phyloP scores from a whole-genome alignment of 2,888 invertebrate species.

The Ophion slaviceki region DNA sequence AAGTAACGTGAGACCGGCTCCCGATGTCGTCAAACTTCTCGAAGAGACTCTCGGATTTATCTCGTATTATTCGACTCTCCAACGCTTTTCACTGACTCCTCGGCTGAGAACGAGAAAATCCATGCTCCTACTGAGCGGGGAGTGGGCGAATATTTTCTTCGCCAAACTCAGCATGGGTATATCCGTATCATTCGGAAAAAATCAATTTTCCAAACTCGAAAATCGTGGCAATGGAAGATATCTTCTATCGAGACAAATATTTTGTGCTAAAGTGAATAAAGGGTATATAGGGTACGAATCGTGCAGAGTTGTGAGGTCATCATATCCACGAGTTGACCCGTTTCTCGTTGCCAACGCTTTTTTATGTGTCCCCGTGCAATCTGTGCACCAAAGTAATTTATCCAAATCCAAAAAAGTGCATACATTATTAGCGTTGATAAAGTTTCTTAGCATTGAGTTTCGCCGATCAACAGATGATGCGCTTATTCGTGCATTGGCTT shows the following conservation, averaged over 20 bases:
- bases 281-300: background rate
- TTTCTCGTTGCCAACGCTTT: too few relatives aligned
- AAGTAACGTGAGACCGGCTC: slow-evolving; percentile 37
- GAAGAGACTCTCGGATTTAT: slow-evolving; percentile 31
- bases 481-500: too few relatives aligned
- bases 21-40: slow-evolving; percentile 39
- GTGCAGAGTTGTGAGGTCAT: too few relatives aligned
- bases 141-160: background rate
- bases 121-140: background rate
- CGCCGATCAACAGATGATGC: too few relatives aligned
- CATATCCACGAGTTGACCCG: too few relatives aligned
- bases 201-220: slow-evolving; percentile 8
- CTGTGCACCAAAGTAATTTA: too few relatives aligned
- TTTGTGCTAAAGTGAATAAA: slow-evolving; percentile 7
- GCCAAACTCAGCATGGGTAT: background rate
- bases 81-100: slow-evolving; percentile 33
- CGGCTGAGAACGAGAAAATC: slow-evolving; percentile 19
- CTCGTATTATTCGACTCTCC: slow-evolving; percentile 29
- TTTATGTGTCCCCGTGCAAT: too few relatives aligned
- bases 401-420: too few relatives aligned
- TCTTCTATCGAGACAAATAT: slow-evolving; percentile 27
- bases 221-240: background rate
- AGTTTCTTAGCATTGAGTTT: too few relatives aligned
- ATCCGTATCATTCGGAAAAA: background rate
- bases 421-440: too few relatives aligned